Conservation (phyloP, 23 tunicate species). For the Phallusia fumigata region DNA sequence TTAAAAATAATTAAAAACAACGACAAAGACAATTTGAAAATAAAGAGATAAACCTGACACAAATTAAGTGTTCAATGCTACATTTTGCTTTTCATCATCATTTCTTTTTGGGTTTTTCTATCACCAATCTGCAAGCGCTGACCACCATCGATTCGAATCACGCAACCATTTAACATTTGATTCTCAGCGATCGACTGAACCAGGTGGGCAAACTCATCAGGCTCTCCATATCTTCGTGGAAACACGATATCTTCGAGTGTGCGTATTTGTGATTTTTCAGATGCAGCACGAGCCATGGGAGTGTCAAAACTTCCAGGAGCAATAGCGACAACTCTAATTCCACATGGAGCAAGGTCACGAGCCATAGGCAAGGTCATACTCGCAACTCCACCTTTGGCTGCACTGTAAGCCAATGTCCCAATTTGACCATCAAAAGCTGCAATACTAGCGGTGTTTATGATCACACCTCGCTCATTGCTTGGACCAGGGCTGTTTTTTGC, state of each 20-base stretch:
- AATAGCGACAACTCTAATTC: constrained; percentile 53
- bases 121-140: constrained; percentile 4
- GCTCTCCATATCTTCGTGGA: constrained; percentile 64
- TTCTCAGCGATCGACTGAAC: constrained; percentile 46
- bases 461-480: constrained; percentile 43
- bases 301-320: constrained; percentile 68
- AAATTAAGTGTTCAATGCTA: too few species aligned
- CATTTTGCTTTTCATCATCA: background rate
- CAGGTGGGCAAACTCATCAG: constrained; percentile 56
- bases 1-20: too few species aligned
- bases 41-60: too few species aligned
- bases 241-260: constrained; percentile 37
- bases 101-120: background rate
- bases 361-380: constrained; percentile 66
- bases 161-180: constrained; percentile 76
- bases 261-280: constrained; percentile 28
- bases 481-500: constrained; percentile 31
- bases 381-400: constrained; percentile 59
- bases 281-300: constrained; percentile 36
- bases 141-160: constrained; percentile 49
- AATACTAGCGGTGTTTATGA: constrained; percentile 64
- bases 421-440: constrained; percentile 80
- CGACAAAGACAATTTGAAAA: too few species aligned
- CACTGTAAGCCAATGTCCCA: constrained; percentile 71
- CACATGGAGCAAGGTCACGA: constrained; percentile 53